Conservation (phyloP, 2,888 invertebrate species). For the Sminthurides aquaticus region DNA sequence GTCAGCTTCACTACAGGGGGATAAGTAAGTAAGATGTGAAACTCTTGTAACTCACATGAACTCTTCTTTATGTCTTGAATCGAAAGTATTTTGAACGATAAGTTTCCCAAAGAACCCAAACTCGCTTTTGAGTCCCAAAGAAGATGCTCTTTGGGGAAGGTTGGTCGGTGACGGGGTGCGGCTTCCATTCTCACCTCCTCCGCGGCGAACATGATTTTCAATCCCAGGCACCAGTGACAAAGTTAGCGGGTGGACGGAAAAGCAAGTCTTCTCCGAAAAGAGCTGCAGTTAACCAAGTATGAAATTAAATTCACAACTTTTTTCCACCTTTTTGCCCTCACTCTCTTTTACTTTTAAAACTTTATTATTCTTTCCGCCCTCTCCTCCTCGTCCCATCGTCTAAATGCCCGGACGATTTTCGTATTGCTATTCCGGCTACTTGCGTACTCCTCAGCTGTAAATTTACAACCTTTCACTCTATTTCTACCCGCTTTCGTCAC, state of each 20-base stretch:
- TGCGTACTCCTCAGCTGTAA: too few species aligned
- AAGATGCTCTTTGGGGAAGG: conserved; percentile 5
- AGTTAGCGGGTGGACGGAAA: conserved; percentile 15
- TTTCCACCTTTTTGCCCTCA: conserved; percentile 1
- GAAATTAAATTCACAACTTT: conserved; percentile 4
- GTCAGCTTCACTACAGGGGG: neutral
- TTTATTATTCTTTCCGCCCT: neutral
- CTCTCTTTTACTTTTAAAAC: conserved; percentile 2
- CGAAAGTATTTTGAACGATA: conserved; percentile 21
- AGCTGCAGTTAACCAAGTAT: conserved; percentile 10
- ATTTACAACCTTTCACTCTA: too few species aligned
- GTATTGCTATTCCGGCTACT: too few species aligned
- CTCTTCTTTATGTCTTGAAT: conserved; percentile 17
- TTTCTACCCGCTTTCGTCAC: too few species aligned
- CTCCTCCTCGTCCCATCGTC: too few species aligned
- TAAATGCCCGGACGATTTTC: too few species aligned
- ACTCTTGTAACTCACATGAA: conserved; percentile 23
- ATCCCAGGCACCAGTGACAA: neutral
- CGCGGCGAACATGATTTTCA: neutral
- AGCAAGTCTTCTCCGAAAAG: conserved; percentile 14
- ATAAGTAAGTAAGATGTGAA: too few species aligned
- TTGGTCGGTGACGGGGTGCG: neutral
- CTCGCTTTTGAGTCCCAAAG: conserved; percentile 13
- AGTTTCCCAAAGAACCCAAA: conserved; percentile 17
- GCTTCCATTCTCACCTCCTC: conserved; percentile 1